A percentile compares a stretch with the other conserved stretches of the same genome.
phyloP scores from a whole-genome alignment of 2,113 vertebrate species.

The Phyllostomus hastatus region DNA sequence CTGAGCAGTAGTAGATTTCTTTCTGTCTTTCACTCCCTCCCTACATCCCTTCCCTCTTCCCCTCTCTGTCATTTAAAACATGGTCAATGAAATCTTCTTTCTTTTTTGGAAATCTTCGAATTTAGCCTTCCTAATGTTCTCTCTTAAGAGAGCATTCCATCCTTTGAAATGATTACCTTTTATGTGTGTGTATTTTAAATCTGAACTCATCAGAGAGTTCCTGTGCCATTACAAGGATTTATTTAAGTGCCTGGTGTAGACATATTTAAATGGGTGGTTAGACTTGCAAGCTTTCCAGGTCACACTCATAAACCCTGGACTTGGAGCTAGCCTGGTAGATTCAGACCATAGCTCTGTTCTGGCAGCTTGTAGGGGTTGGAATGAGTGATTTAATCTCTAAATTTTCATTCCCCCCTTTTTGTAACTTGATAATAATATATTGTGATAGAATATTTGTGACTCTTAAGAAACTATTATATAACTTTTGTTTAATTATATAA shows the following conservation, averaged over 20 bases:
- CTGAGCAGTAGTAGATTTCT: background rate
- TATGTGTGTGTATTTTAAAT: background rate
- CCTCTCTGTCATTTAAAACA: background rate
- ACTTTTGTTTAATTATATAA: background rate
- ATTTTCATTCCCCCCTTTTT: background rate
- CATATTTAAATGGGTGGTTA: background rate
- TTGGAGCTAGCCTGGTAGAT: background rate
- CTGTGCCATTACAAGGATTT: background rate
- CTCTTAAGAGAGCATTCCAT: background rate
- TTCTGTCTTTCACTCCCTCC: rapidly evolving
- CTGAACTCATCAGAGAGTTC: background rate
- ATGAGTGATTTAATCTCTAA: background rate
- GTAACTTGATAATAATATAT: background rate
- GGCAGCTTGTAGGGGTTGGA: background rate
- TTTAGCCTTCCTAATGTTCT: background rate
- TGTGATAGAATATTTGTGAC: background rate
- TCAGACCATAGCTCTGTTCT: background rate
- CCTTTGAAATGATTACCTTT: background rate
- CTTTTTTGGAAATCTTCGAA: background rate
- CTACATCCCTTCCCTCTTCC: background rate
- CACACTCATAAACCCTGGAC: background rate
- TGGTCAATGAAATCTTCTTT: background rate
- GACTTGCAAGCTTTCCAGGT: background rate
- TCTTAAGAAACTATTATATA: background rate
- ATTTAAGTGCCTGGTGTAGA: background rate